Evolutionary conservation across 2,888 invertebrate genomes (phyloP), one percentile per base, ranked within the genome.

Genomic region (Papilio protenor): DNA sequence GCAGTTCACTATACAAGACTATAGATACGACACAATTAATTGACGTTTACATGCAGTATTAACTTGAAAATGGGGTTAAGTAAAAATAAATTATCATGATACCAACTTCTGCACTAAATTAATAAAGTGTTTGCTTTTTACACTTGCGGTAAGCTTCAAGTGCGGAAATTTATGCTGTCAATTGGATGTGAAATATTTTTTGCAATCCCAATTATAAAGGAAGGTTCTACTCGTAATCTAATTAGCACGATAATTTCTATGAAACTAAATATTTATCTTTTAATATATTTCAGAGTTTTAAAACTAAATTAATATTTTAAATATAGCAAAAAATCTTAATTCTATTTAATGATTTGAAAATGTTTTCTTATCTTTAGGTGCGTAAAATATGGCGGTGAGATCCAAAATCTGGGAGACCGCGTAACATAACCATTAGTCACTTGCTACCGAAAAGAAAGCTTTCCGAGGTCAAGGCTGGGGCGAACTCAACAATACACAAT

Each of bases 381-480:
- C 16, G 27, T 33, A 18, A 64, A 64, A 8, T 61, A 33, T 61
- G 61, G 12, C 61, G 27, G 61, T 11, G 5, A 14, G 27, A 16
- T 16, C 18, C 33, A 27, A 27, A 64, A 18, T 64, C 61, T 18
- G 40, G 18, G 16, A 33, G 18, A 64, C 61, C 61, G 2, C 27
- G 61, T 64, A 64, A 18, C 27, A 27, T 64, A 33, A 64, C 61
- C 61, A 64, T 64, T 27, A 64, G 33, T 64, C 61, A 33, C 61
- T 64, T 64, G 27, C 33, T 8, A 64, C 27, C 27, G 61, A 64
- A 64, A 64, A 64, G 16, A 33, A 64, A 64, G 33, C 61, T 33
- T 33, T 27, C 18, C 16, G 33, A 64, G 61, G 61, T 64, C 61
- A 64, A 64, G 33, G 61, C 61, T 64, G 27, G 61, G 61, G 61